Evolutionary conservation across 2,888 invertebrate species (phyloP).

Genomic region (Ornithoptera priamus): DNA sequence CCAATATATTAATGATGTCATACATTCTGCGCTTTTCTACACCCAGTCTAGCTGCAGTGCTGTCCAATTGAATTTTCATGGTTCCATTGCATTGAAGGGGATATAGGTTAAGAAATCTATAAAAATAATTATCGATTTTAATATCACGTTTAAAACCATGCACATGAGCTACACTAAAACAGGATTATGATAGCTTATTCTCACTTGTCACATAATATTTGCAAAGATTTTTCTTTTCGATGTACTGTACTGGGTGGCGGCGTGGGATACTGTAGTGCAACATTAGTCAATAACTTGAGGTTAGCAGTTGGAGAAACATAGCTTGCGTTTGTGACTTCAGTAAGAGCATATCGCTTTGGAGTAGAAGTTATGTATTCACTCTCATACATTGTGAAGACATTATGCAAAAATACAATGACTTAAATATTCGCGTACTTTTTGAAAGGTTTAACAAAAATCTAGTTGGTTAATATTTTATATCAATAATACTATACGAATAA

Average conservation of each 20-base stretch:
- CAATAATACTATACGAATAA: conserved; percentile 19
- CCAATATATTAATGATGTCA: conserved; percentile 86
- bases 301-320: conserved; percentile 84
- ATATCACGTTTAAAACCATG: background rate
- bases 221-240: conserved; percentile 81
- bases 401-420: conserved; percentile 62
- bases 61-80: conserved; percentile 82
- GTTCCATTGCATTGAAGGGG: conserved; percentile 74
- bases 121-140: conserved; percentile 32
- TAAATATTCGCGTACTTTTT: conserved; percentile 75
- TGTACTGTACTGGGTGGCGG: conserved; percentile 74
- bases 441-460: conserved; percentile 58
- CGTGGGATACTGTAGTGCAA: conserved; percentile 79
- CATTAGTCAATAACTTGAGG: conserved; percentile 83
- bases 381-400: conserved; percentile 78
- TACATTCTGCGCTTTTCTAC: conserved; percentile 86
- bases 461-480: conserved; percentile 54
- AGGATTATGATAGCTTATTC: conserved; percentile 23
- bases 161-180: conserved; percentile 1
- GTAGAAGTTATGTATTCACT: conserved; percentile 75
- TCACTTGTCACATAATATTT: conserved; percentile 82
- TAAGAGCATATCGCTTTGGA: conserved; percentile 76
- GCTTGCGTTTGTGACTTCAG: conserved; percentile 78
- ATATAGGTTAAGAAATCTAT: conserved; percentile 79
- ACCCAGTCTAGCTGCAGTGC: conserved; percentile 81